A percentile compares a stretch with the other conserved stretches of the same genome.
Evolutionary conservation across 2,113 vertebrate genomes (phyloP).

Genomic region (Cisticola juncidis): DNA sequence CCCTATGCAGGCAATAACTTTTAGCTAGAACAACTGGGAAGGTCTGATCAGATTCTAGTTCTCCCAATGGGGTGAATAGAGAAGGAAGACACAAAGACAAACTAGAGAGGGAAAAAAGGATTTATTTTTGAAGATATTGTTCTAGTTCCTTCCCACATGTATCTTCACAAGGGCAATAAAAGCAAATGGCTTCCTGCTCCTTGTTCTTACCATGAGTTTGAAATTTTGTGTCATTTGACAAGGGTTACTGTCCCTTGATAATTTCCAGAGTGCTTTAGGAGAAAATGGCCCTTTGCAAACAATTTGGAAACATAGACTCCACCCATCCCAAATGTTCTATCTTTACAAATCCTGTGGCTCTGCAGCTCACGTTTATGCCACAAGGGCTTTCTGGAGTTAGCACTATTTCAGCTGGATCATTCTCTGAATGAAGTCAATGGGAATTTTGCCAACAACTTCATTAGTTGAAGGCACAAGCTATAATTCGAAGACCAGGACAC

Average conservation of each 20-base stretch:
- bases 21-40: neutral
- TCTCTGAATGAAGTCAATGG: neutral
- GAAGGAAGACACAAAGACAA: neutral
- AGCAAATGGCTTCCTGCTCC: neutral
- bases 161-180: neutral
- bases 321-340: neutral
- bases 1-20: neutral
- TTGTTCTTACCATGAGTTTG: neutral
- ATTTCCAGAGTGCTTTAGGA: neutral
- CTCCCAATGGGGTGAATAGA: neutral
- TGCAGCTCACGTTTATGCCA: neutral
- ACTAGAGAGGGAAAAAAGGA: fast-evolving
- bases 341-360: neutral
- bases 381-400: neutral
- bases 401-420: neutral
- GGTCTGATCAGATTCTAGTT: neutral
- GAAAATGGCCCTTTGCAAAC: neutral
- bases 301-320: neutral
- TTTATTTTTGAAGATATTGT: neutral
- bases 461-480: neutral
- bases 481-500: neutral
- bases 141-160: neutral
- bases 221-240: neutral
- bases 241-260: neutral
- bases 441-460: constrained; percentile 1